Base-by-base conservation (phyloP, 23 tunicate species). In the Trididemnum miniatum region DNA sequence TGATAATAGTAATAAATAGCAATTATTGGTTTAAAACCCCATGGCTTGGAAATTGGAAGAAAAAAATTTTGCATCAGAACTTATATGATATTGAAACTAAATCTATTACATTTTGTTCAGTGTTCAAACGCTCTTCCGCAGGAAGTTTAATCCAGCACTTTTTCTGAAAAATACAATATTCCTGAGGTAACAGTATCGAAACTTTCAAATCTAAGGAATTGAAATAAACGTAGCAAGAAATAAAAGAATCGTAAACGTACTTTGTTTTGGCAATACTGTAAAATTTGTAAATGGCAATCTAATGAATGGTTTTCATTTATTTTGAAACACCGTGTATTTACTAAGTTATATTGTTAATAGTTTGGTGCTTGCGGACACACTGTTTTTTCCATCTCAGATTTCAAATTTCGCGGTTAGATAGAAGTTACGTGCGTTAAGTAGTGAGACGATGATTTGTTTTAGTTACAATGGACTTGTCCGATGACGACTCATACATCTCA, bases 391-490 rank as follows among this genome's bases (percentile, higher is more conserved):
- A n/a, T n/a, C n/a, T n/a, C n/a, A n/a, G n/a, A n/a, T n/a, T n/a
- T n/a, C n/a, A n/a, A n/a, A n/a, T n/a, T n/a, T n/a, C n/a, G n/a
- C n/a, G n/a, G n/a, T n/a, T n/a, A n/a, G n/a, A n/a, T n/a, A n/a
- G n/a, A n/a, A n/a, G n/a, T n/a, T n/a, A n/a, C n/a, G n/a, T n/a
- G n/a, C n/a, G n/a, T n/a, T n/a, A n/a, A n/a, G n/a, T n/a, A n/a
- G 9, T 44, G 9, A 44, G 15, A 44, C 54, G 54, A 9, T 7
- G 54, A 9, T 44, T 9, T 44, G 9, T 44, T 44, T 9, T 44
- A 15, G 15, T 44, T 74, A 0, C 35, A 89, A 88, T 89, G 35
- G 84, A 89, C 37, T 62, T 83, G 37, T 77, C 88, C 15, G 71
- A 77, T 57, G 78, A 59, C 1, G 85, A 79, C 34, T 71, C 85